A percentile compares a stretch with the other conserved stretches of the same genome.
phyloP scores from a whole-genome alignment of 2,888 invertebrate genomes.

The Loripinus fragilis region DNA sequence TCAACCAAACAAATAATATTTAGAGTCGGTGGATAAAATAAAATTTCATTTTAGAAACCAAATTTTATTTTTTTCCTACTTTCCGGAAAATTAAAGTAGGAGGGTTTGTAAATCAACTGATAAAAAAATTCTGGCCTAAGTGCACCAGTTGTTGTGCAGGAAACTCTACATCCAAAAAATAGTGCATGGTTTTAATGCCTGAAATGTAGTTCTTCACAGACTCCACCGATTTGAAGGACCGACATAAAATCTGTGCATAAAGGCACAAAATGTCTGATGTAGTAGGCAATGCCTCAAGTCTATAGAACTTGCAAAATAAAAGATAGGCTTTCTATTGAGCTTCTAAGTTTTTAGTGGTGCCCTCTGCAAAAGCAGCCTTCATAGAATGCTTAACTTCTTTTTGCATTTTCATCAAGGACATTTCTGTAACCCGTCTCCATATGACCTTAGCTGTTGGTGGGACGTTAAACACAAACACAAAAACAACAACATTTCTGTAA shows the following conservation, averaged over 20 bases:
- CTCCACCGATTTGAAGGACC: not conserved
- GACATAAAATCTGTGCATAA: not conserved
- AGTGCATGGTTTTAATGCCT: no score
- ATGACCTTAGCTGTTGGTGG: no score
- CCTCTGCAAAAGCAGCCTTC: not conserved
- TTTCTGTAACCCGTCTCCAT: no score
- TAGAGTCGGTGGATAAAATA: no score
- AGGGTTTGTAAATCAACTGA: no score
- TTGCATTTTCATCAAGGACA: not conserved
- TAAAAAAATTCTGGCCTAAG: no score
- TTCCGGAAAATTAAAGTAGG: no score
- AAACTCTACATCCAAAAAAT: not conserved
- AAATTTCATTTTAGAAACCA: no score
- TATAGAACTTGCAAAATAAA: not conserved
- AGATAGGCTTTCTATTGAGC: not conserved
- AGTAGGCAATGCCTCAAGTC: not conserved
- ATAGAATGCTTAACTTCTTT: slow-evolving; percentile 2
- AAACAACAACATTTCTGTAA: slow-evolving; percentile 6
- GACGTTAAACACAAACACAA: not conserved
- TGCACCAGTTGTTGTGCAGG: not conserved
- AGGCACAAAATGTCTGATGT: not conserved
- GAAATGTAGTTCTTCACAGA: not conserved
- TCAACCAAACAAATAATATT: no score
- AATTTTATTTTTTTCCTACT: no score
- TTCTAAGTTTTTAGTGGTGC: not conserved